phyloP scores from a whole-genome alignment of 2,113 vertebrate genomes.

The Sorex fumeus region DNA sequence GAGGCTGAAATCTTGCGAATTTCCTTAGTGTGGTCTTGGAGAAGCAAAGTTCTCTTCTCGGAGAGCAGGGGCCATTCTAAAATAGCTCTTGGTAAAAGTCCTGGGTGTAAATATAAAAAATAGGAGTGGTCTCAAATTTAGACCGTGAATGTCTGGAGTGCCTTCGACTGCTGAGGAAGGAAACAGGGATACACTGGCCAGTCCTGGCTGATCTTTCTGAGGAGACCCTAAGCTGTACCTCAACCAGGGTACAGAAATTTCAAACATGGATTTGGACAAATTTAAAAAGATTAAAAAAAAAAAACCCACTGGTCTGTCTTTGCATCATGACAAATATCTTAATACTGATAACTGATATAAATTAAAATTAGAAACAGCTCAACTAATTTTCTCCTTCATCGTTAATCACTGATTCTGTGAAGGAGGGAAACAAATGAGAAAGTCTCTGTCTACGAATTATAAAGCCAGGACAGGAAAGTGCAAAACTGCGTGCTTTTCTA shows the following conservation, averaged over 20 bases:
- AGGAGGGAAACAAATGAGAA: constrained; percentile 71
- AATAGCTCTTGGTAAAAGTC: constrained; percentile 67
- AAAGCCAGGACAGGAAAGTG: constrained; percentile 68
- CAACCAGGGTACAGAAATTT: constrained; percentile 29
- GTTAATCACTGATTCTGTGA: neutral
- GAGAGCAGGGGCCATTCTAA: constrained; percentile 63
- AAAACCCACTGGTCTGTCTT: neutral
- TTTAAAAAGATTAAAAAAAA: constrained; percentile 35
- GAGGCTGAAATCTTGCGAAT: constrained; percentile 37
- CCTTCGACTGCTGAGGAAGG: constrained; percentile 12
- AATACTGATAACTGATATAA: neutral
- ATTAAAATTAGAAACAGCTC: constrained; percentile 61
- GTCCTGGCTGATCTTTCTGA: constrained; percentile 49
- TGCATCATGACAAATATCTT: constrained; percentile 56
- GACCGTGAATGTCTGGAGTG: constrained; percentile 28
- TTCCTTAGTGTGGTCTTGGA: constrained; percentile 71
- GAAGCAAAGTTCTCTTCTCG: constrained; percentile 68
- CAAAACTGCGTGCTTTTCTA: constrained; percentile 47
- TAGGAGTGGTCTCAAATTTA: constrained; percentile 60
- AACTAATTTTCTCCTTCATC: constrained; percentile 49
- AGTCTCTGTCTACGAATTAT: constrained; percentile 54
- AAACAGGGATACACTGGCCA: neutral
- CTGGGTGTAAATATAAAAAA: constrained; percentile 73
- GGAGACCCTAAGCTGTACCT: constrained; percentile 14
- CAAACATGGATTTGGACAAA: constrained; percentile 51